phyloP scores from a whole-genome alignment of 2,797 vertebrate genomes.

The Acanthis flammea region DNA sequence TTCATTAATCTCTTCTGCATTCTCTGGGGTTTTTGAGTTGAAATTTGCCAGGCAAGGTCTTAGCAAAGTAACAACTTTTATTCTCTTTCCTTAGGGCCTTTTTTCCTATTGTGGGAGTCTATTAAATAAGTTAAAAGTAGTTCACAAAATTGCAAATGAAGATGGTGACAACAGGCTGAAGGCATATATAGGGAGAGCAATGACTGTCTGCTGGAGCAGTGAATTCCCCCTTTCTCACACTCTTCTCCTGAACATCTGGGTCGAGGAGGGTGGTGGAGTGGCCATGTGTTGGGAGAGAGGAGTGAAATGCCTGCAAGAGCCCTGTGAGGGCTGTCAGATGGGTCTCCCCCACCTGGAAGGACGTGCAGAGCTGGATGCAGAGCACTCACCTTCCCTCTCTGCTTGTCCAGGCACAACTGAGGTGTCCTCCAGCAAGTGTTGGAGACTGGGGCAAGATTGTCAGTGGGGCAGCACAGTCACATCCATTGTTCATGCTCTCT shows the following conservation, averaged over 20 bases:
- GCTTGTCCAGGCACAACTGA: not conserved
- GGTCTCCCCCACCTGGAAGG: not conserved
- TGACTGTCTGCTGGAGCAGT: not conserved
- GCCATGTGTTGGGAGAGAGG: not conserved
- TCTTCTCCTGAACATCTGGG: not conserved
- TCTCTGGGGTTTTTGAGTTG: slow-evolving; percentile 49
- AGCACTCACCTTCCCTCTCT: not conserved
- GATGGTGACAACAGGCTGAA: not conserved
- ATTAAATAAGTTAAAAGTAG: slow-evolving; percentile 46
- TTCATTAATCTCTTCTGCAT: slow-evolving; percentile 62
- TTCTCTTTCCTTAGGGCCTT: slow-evolving; percentile 39
- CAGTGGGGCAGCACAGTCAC: not conserved
- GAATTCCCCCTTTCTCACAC: not conserved
- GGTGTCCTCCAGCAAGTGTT: not conserved
- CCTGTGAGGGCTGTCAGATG: not conserved
- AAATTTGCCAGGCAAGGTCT: slow-evolving; percentile 58
- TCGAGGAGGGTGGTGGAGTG: fast-evolving
- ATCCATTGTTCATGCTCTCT: not conserved
- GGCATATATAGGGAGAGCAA: not conserved
- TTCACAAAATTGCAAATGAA: slow-evolving; percentile 37
- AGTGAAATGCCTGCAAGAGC: not conserved
- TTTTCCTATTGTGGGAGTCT: not conserved
- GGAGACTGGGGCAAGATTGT: too few relatives aligned
- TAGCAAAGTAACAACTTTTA: slow-evolving; percentile 36
- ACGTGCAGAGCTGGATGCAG: not conserved